Conservation (phyloP, 2,113 vertebrate genomes). For the Myotis lucifugus region DNA sequence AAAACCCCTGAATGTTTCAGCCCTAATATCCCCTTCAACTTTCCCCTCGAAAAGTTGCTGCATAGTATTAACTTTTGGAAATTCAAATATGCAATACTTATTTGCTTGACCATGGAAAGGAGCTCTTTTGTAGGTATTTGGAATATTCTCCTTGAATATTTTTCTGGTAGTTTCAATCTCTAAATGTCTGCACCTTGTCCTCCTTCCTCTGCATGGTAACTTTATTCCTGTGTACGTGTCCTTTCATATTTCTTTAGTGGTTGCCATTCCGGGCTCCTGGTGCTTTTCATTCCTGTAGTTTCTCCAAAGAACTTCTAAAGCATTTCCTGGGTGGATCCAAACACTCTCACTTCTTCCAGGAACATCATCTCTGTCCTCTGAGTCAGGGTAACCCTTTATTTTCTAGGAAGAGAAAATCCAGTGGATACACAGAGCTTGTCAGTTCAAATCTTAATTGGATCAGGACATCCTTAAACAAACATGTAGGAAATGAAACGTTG, state of each 20-base stretch:
- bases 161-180: neutral
- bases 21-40: neutral
- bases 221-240: neutral
- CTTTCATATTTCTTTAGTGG: neutral
- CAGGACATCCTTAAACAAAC: neutral
- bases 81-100: neutral
- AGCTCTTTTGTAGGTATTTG: neutral
- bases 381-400: constrained; percentile 23
- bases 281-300: neutral
- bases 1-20: neutral
- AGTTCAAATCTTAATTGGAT: constrained; percentile 1
- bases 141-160: neutral
- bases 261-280: neutral
- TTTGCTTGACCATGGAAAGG: neutral
- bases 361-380: neutral
- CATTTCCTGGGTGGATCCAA: constrained; percentile 1
- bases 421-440: neutral
- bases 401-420: neutral
- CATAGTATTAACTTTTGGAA: neutral
- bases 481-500: neutral
- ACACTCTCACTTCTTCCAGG: neutral
- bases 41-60: neutral
- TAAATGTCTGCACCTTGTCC: neutral
- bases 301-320: neutral
- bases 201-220: neutral